Evolutionary conservation across 1,140 invertebrate genomes (phyloP), one percentile per base, ranked within the genome.

Genomic region (Onthophagus taurus): DNA sequence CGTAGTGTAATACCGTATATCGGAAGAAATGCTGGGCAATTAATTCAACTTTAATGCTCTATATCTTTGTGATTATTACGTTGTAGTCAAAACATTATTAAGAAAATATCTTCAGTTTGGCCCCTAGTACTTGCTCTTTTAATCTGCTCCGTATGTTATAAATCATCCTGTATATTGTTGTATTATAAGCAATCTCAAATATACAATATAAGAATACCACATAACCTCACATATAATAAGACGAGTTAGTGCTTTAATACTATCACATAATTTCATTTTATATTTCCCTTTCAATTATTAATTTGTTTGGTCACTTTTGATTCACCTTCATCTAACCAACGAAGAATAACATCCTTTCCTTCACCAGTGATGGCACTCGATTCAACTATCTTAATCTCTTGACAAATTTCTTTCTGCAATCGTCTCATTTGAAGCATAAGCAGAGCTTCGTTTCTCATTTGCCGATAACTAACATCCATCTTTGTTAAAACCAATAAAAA

Each of bases 371-470:
- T 73, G 0, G 81, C 80, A 45, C 83, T 84, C 0, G 77, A 74
- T 65, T 88, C 83, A 5, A 83, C 62, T 8, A 87, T 71, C 1
- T 64, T 72, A 2, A 85, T 75, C 12, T 75, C 69, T 51, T 82
- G 80, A 4, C 59, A 57, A 1, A 83, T 70, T 64, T 85, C 78
- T 42, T 69, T 72, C 52, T 76, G 69, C 9, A 83, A 62, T 31
- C 78, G 71, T 16, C 70, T 68, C 51, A 65, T 59, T 60, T 88
- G 80, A 42, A 87, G 65, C 78, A 88, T 86, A 2, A 89, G 65
- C 19, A 88, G 59, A 1, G 84, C 81, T 59, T 88, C 81, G 54
- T 88, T 87, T 18, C 83, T 67, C 79, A 86, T 85, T 60, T 87
- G 84, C 14, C 82, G 69, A 61, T 85, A 86, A 8, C 83, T 83